Percentiles rank a stretch among this genome's conserved stretches.
Conservation (phyloP, 2,888 invertebrate genomes). For the Agrochola macilenta region DNA sequence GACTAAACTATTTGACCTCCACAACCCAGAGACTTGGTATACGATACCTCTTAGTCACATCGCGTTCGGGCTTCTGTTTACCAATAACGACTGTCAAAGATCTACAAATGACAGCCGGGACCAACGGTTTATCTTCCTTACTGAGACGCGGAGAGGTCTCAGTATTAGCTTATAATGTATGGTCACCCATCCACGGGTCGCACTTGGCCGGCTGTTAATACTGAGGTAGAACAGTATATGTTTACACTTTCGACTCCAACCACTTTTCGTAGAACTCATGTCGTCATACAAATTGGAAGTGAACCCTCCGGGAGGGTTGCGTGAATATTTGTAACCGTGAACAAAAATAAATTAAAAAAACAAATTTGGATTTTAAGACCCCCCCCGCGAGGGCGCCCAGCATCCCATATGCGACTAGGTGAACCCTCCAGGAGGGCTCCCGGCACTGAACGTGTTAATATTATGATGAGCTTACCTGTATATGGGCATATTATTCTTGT, state of each 20-base stretch:
- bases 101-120: not conserved
- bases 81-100: not conserved
- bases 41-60: not conserved
- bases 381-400: too few species aligned
- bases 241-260: too few species aligned
- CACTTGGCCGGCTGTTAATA: too few species aligned
- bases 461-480: slow-evolving; percentile 89
- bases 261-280: too few species aligned
- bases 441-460: not conserved
- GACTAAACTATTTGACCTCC: not conserved
- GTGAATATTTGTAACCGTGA: too few species aligned
- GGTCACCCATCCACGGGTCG: not conserved
- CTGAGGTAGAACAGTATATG: too few species aligned
- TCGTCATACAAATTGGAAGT: too few species aligned
- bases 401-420: too few species aligned
- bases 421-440: too few species aligned
- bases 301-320: too few species aligned
- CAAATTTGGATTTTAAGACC: too few species aligned
- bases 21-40: not conserved
- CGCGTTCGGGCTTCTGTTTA: not conserved
- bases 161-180: not conserved
- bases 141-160: not conserved
- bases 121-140: not conserved
- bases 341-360: too few species aligned
- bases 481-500: slow-evolving; percentile 91